phyloP scores from a whole-genome alignment of 1,140 invertebrate genomes.

The Helicoverpa zea region DNA sequence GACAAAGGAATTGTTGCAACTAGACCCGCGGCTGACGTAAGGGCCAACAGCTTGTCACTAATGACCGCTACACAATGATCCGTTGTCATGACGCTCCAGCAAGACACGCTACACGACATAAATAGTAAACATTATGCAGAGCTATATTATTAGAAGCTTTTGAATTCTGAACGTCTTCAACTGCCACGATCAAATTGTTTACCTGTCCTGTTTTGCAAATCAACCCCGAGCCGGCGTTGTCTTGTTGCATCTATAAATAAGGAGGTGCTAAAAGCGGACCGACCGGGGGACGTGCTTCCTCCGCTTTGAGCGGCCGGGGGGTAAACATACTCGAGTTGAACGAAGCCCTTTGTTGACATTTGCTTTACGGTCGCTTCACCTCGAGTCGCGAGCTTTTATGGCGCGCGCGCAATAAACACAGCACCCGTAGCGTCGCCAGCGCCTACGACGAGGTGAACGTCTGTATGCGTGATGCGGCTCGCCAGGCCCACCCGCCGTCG shows the following conservation, averaged over 20 bases:
- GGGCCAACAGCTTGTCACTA: conserved; percentile 60
- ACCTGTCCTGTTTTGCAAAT: conserved; percentile 80
- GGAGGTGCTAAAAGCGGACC: conserved; percentile 85
- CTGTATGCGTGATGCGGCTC: conserved; percentile 16
- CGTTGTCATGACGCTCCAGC: conserved; percentile 50
- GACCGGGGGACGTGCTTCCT: conserved; percentile 82
- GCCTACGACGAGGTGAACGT: conserved; percentile 51
- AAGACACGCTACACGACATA: conserved; percentile 17
- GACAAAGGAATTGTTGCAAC: conserved; percentile 81
- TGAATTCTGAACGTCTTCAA: not conserved
- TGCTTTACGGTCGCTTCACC: conserved; percentile 75
- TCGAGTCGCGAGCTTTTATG: conserved; percentile 67
- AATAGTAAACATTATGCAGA: conserved; percentile 8
- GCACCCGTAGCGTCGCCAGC: conserved; percentile 33
- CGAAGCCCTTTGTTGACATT: conserved; percentile 81
- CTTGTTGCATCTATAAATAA: conserved; percentile 85
- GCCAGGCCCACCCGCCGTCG: conserved; percentile 44
- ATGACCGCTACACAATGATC: conserved; percentile 55
- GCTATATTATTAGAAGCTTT: not conserved
- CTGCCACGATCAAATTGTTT: conserved; percentile 73
- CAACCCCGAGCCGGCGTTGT: conserved; percentile 70
- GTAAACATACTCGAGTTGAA: conserved; percentile 76
- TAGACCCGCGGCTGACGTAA: conserved; percentile 59
- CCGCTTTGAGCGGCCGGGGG: conserved; percentile 80
- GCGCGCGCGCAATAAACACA: conserved; percentile 70